Evolutionary conservation across 2,888 invertebrate genomes (phyloP).

Genomic region (Spatulosminthurus flaviceps): DNA sequence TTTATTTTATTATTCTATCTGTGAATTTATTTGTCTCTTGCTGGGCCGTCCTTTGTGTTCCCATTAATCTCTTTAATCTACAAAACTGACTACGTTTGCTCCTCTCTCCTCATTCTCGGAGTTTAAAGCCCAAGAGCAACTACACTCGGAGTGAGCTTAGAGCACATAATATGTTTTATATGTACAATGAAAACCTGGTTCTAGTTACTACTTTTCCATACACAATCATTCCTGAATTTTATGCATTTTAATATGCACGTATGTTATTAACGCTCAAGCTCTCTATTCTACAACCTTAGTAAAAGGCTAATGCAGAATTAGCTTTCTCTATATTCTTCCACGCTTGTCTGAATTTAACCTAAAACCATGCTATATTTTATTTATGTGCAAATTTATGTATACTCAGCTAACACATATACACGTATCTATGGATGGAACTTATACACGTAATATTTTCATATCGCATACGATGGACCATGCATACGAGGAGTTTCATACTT

Average conservation of each 20-base stretch:
- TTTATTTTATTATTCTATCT: conserved; percentile 33
- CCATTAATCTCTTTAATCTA: conserved; percentile 34
- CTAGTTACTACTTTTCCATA: background rate
- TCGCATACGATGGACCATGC: background rate
- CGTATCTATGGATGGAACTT: background rate
- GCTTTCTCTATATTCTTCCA: too few species aligned
- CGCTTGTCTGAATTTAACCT: too few species aligned
- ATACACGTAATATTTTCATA: background rate
- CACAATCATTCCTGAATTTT: background rate
- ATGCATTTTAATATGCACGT: background rate
- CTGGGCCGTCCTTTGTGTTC: conserved; percentile 18
- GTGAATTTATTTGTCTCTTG: conserved; percentile 32
- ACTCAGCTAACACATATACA: too few species aligned
- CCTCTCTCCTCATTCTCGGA: background rate
- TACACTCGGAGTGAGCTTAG: too few species aligned
- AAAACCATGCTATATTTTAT: too few species aligned
- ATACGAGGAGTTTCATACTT: background rate
- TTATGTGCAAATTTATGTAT: too few species aligned
- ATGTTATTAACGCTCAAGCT: background rate
- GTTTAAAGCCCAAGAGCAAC: background rate
- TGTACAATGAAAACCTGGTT: too few species aligned
- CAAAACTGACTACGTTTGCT: conserved; percentile 18
- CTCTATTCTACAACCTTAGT: too few species aligned
- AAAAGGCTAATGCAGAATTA: too few species aligned
- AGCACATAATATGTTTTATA: too few species aligned